phyloP scores from a whole-genome alignment of 1,140 invertebrate species.

The Leptinotarsa defecta region DNA sequence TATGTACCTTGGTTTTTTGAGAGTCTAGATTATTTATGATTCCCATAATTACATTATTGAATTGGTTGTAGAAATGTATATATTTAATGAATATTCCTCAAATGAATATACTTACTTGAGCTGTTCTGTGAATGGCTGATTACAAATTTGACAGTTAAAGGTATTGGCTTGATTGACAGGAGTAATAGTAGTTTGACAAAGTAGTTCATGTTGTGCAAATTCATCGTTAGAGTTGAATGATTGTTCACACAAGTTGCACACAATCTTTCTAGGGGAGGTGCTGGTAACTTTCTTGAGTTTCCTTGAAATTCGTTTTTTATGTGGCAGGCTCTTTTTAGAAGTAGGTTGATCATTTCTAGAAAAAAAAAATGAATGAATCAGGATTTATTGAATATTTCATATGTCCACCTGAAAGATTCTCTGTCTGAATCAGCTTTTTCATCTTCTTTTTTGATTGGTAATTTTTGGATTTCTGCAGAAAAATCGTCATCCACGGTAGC shows the following conservation, averaged over 20 bases:
- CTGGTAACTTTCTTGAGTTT: conserved; percentile 59
- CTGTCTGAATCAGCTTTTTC: conserved; percentile 50
- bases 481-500: conserved; percentile 15
- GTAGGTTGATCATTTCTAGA: conserved; percentile 51
- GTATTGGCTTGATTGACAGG: conserved; percentile 39
- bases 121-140: conserved; percentile 67
- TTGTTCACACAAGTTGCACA: conserved; percentile 50
- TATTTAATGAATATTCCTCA: not conserved
- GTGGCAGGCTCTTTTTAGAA: conserved; percentile 66
- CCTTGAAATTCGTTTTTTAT: conserved; percentile 69
- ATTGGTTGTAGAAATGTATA: not conserved
- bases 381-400: not conserved
- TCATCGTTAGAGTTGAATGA: conserved; percentile 47
- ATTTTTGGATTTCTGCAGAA: conserved; percentile 25
- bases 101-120: conserved; percentile 53
- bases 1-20: too few relatives aligned
- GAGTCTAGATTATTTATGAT: too few relatives aligned
- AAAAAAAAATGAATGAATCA: not conserved
- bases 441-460: conserved; percentile 46
- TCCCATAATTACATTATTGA: not conserved
- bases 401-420: conserved; percentile 38
- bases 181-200: conserved; percentile 50
- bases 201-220: conserved; percentile 47
- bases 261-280: conserved; percentile 32
- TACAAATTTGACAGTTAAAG: conserved; percentile 73